Evolutionary conservation across 2,113 vertebrate species (phyloP).

Genomic region (Toxotes chatareus): DNA sequence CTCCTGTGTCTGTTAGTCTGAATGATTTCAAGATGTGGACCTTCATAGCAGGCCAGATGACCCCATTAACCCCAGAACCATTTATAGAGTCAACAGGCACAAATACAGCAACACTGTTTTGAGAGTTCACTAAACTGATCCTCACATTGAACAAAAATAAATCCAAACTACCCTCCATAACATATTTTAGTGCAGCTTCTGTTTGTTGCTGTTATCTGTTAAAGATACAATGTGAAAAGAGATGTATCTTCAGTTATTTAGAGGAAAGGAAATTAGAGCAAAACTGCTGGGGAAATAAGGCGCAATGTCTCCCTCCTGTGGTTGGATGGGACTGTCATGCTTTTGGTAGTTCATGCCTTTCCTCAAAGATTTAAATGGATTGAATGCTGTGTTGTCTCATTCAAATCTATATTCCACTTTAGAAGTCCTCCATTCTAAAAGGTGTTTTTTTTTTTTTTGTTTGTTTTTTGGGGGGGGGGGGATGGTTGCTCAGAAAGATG

Average conservation of each 20-base stretch:
- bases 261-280: not conserved
- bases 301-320: constrained; percentile 73
- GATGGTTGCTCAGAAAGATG: not conserved
- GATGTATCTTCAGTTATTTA: not conserved
- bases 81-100: not conserved
- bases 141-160: constrained; percentile 8
- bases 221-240: not conserved
- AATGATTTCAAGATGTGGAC: constrained; percentile 81
- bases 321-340: not conserved
- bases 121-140: constrained; percentile 14
- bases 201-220: too few species aligned
- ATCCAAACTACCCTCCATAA: not conserved
- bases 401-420: not conserved
- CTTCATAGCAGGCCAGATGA: constrained; percentile 52
- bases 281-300: constrained; percentile 6
- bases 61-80: constrained; percentile 61
- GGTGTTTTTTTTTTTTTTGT: not conserved
- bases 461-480: too few species aligned
- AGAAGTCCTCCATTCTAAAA: not conserved
- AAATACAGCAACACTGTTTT: not conserved
- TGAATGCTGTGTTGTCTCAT: not conserved
- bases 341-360: not conserved
- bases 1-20: constrained; percentile 60
- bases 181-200: constrained; percentile 5
- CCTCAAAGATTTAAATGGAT: not conserved